A percentile compares a stretch with the other conserved stretches of the same genome.
phyloP scores from a whole-genome alignment of 2,888 invertebrate genomes.

The Orchestes rusci region DNA sequence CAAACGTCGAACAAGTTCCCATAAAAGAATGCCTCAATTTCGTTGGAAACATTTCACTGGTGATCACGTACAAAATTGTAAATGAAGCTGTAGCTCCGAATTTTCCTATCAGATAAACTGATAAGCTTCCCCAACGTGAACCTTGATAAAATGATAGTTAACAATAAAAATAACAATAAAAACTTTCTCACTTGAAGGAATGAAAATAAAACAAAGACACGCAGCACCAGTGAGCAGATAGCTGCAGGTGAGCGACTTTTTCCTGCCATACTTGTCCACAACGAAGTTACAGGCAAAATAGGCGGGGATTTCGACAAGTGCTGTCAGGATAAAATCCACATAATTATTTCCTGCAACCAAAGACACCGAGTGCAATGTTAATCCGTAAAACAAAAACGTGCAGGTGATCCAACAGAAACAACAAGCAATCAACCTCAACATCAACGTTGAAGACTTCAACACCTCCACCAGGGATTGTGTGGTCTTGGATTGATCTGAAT shows the following conservation, averaged over 20 bases:
- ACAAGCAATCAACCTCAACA: conserved; percentile 54
- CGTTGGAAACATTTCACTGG: conserved; percentile 64
- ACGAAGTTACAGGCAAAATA: conserved; percentile 57
- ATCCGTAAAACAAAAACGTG: conserved; percentile 72
- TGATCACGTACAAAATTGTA: conserved; percentile 58
- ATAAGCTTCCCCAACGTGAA: conserved; percentile 46
- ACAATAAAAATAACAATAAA: too few relatives aligned
- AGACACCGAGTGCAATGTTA: conserved; percentile 69
- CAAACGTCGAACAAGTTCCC: conserved; percentile 58
- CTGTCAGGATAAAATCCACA: conserved; percentile 64
- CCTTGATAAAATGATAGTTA: conserved; percentile 47
- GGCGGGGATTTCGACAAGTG: conserved; percentile 66
- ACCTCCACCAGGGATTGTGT: conserved; percentile 17
- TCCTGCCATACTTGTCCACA: conserved; percentile 58
- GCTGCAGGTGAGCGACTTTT: conserved; percentile 54
- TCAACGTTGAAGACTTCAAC: conserved; percentile 38
- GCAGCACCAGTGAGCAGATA: conserved; percentile 57
- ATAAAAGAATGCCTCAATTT: conserved; percentile 55
- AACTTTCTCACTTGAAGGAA: conserved; percentile 47
- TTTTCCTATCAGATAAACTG: conserved; percentile 55
- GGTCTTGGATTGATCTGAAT: too few relatives aligned
- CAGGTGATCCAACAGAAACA: conserved; percentile 77
- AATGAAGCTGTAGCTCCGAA: conserved; percentile 60
- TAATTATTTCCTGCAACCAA: conserved; percentile 64
- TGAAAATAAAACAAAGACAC: conserved; percentile 53